phyloP scores from a whole-genome alignment of 37 sponge, comb jelly and placozoan species.

The Halisarca cf. caerulea region DNA sequence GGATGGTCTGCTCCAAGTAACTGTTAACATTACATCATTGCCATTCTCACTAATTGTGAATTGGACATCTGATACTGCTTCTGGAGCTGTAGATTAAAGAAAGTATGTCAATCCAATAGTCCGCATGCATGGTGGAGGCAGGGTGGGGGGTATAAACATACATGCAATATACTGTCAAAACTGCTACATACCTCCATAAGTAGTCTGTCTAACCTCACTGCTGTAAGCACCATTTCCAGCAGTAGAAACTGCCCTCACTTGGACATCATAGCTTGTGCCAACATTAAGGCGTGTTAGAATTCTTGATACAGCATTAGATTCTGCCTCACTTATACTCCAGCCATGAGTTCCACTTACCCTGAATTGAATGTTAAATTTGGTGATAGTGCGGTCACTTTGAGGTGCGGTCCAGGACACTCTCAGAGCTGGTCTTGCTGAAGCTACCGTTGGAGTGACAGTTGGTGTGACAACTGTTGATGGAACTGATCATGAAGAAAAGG shows the following conservation, averaged over 20 bases:
- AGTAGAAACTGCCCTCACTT: background rate
- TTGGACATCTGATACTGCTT: too few species aligned
- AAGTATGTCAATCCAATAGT: too few species aligned
- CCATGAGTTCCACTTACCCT: background rate
- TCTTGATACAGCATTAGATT: background rate
- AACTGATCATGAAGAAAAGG: too few species aligned
- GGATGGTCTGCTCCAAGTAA: background rate
- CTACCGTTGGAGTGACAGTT: background rate
- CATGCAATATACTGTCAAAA: too few species aligned
- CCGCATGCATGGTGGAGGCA: too few species aligned
- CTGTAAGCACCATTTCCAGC: background rate
- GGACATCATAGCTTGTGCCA: background rate
- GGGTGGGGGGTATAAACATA: too few species aligned
- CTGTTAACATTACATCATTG: too few species aligned
- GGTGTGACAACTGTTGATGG: background rate
- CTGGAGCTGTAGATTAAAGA: too few species aligned
- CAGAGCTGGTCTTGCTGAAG: conserved; percentile 7
- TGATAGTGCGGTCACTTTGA: background rate
- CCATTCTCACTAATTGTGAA: too few species aligned
- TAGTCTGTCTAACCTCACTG: background rate
- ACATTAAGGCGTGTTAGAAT: background rate
- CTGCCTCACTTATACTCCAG: background rate
- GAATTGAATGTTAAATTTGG: background rate
- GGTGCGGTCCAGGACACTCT: conserved; percentile 13
- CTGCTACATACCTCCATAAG: background rate